Conservation (phyloP, 2,888 invertebrate species). For the Lysandra coridon region DNA sequence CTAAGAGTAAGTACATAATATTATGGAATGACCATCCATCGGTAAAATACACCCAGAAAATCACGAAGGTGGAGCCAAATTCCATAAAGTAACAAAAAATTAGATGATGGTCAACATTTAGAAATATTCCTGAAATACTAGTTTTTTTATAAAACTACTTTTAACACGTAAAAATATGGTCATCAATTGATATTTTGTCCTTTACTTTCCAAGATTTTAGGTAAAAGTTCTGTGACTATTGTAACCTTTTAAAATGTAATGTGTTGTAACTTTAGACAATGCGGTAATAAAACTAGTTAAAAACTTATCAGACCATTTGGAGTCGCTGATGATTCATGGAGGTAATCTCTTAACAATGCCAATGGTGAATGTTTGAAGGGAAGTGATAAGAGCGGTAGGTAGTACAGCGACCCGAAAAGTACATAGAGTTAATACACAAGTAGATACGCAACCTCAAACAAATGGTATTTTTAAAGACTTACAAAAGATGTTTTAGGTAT, state of each 20-base stretch:
- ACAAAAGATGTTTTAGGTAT: no score
- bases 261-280: not conserved
- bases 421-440: not conserved
- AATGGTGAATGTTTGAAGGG: conserved; percentile 56
- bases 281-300: conserved; percentile 19
- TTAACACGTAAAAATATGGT: no score
- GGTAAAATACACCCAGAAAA: no score
- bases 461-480: not conserved
- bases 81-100: no score
- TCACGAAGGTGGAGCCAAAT: no score
- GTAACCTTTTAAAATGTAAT: not conserved
- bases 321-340: conserved; percentile 61
- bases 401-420: conserved; percentile 60
- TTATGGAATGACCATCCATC: no score
- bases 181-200: no score
- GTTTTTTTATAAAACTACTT: no score
- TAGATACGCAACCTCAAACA: not conserved
- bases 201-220: no score
- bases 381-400: conserved; percentile 59
- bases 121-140: no score
- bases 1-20: no score
- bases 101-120: no score
- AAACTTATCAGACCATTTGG: conserved; percentile 32
- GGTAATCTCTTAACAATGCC: conserved; percentile 62
- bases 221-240: not conserved